Percentiles rank a stretch among this genome's conserved stretches.
phyloP scores from a whole-genome alignment of 2,113 vertebrate genomes.

The Brevimyrus niger region DNA sequence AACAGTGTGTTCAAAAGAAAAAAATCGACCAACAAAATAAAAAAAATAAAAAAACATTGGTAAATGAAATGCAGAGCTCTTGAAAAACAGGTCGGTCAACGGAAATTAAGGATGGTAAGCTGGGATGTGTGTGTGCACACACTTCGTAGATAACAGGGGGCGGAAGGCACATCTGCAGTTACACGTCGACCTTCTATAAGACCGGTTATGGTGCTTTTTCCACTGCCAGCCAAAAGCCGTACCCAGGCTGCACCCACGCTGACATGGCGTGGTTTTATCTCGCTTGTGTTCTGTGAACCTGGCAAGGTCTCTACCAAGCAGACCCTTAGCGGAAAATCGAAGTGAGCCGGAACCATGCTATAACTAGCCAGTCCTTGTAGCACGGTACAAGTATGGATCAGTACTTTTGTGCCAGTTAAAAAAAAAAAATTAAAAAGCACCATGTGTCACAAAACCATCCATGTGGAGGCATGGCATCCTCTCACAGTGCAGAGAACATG shows the following conservation, averaged over 20 bases:
- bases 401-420: neutral
- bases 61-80: neutral
- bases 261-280: neutral
- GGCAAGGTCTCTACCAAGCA: neutral
- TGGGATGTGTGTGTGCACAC: neutral
- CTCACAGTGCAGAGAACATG: neutral
- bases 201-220: neutral
- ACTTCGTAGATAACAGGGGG: neutral
- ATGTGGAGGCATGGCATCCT: neutral
- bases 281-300: neutral
- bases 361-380: neutral
- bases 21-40: neutral
- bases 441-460: neutral
- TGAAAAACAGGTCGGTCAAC: neutral
- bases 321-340: neutral
- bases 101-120: neutral
- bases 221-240: neutral
- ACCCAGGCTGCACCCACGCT: neutral
- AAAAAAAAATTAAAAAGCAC: neutral
- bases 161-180: neutral
- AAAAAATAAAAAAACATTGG: neutral
- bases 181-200: neutral
- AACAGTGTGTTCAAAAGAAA: neutral
- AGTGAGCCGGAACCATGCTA: neutral
- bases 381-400: neutral